These are phyloP conservation scores for Metopolophium dirhodum DNA, from an alignment of 1,140 invertebrate genomes.

Conservation along the genomic window DNA sequence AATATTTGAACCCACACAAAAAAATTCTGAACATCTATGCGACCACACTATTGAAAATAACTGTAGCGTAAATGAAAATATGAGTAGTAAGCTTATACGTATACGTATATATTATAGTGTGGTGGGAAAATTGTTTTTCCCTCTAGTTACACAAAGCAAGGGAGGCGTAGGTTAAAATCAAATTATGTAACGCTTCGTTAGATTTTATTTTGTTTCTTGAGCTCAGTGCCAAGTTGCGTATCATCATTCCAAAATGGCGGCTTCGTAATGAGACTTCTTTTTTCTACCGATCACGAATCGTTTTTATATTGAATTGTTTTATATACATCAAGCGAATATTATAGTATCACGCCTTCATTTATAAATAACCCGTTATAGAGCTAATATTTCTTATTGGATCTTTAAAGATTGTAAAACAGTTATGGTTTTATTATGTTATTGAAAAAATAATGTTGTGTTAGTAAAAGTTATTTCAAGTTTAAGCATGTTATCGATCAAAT, in stretches of 20 bases:
- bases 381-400: neutral
- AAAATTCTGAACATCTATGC: neutral
- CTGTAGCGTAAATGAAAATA: conserved; percentile 15
- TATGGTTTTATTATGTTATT: neutral
- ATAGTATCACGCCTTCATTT: neutral
- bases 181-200: conserved; percentile 52
- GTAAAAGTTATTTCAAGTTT: neutral
- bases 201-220: conserved; percentile 46
- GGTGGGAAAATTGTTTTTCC: conserved; percentile 51
- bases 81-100: conserved; percentile 5
- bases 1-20: neutral
- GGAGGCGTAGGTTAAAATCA: conserved; percentile 49
- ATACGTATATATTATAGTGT: neutral
- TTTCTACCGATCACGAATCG: neutral
- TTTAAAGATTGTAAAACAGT: neutral
- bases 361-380: neutral
- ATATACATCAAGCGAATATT: neutral
- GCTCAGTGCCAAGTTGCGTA: conserved; percentile 26
- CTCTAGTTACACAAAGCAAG: conserved; percentile 48
- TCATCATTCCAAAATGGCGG: conserved; percentile 48
- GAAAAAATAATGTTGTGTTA: neutral
- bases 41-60: neutral
- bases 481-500: neutral
- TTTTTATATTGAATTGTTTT: conserved; percentile 30
- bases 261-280: conserved; percentile 20